Percentiles rank a stretch among this genome's conserved stretches.
phyloP scores from a whole-genome alignment of 2,113 vertebrate species.

The Campylorhamphus procurvoides region DNA sequence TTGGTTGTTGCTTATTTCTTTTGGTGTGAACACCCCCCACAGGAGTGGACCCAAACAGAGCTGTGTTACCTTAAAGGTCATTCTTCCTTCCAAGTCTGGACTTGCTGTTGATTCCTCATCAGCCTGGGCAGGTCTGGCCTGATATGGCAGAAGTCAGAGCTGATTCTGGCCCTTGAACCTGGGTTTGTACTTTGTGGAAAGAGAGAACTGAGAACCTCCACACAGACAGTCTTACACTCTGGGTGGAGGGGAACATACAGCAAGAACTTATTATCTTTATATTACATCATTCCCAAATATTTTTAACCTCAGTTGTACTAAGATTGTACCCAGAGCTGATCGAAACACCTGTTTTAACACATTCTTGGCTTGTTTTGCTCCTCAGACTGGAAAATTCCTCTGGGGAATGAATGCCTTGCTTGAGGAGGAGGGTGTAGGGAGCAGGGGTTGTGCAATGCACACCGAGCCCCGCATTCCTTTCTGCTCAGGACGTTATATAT shows the following conservation, averaged over 20 bases:
- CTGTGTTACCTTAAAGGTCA: background rate
- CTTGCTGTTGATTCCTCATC: background rate
- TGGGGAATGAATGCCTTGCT: background rate
- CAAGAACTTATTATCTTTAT: background rate
- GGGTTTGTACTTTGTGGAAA: background rate
- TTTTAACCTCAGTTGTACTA: conserved; percentile 53
- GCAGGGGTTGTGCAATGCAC: conserved; percentile 19
- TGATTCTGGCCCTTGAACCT: background rate
- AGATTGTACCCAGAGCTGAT: conserved; percentile 23
- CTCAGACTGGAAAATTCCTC: conserved; percentile 54
- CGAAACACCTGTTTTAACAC: conserved; percentile 60
- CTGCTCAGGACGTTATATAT: background rate
- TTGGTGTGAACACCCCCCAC: background rate
- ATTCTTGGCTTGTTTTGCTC: conserved; percentile 59
- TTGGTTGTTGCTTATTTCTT: background rate
- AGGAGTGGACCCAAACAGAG: background rate
- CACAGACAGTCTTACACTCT: background rate
- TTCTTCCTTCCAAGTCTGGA: background rate
- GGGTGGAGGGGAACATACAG: conserved; percentile 2
- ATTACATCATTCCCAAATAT: conserved; percentile 53
- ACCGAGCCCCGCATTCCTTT: background rate
- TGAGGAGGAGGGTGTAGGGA: conserved; percentile 48
- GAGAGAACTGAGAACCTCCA: background rate
- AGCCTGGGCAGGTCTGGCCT: background rate
- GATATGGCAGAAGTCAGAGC: background rate